Conservation (phyloP, 2,888 invertebrate species). For the Nymphalis urticae region DNA sequence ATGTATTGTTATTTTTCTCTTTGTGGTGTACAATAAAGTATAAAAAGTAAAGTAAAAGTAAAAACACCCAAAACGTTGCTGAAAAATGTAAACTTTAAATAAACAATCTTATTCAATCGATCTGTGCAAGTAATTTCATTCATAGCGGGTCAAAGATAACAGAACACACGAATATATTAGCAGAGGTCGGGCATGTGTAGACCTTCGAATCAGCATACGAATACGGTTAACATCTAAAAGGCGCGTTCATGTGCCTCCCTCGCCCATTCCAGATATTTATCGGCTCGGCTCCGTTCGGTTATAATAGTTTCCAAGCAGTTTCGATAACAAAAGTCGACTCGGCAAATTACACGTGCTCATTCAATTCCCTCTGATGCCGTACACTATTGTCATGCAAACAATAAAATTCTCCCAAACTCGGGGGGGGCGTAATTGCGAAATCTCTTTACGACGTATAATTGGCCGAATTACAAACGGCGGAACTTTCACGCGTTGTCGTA, state of each 20-base stretch:
- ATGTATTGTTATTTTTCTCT: too few relatives aligned
- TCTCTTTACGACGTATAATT: conserved; percentile 42
- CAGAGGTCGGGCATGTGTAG: conserved; percentile 32
- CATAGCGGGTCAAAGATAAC: conserved; percentile 5
- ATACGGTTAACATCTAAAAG: conserved; percentile 22
- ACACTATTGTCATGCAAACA: conserved; percentile 35
- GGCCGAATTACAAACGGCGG: conserved; percentile 38
- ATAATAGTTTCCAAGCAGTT: conserved; percentile 38
- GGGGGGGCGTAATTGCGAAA: conserved; percentile 38
- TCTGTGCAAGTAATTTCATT: background rate
- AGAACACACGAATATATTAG: conserved; percentile 27
- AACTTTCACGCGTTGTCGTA: conserved; percentile 36
- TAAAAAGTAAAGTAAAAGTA: too few relatives aligned
- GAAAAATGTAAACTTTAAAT: background rate
- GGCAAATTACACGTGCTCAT: conserved; percentile 31
- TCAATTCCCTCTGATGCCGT: conserved; percentile 17
- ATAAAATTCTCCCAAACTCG: conserved; percentile 28
- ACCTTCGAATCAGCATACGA: conserved; percentile 32
- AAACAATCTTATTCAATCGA: background rate
- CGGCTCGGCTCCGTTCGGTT: conserved; percentile 10
- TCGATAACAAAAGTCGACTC: conserved; percentile 53
- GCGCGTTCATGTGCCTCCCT: background rate
- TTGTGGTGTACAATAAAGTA: too few relatives aligned
- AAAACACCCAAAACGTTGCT: background rate
- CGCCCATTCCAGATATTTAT: conserved; percentile 13